Evolutionary conservation across 1,140 invertebrate genomes (phyloP).

Genomic region (Caerostris extrusa): DNA sequence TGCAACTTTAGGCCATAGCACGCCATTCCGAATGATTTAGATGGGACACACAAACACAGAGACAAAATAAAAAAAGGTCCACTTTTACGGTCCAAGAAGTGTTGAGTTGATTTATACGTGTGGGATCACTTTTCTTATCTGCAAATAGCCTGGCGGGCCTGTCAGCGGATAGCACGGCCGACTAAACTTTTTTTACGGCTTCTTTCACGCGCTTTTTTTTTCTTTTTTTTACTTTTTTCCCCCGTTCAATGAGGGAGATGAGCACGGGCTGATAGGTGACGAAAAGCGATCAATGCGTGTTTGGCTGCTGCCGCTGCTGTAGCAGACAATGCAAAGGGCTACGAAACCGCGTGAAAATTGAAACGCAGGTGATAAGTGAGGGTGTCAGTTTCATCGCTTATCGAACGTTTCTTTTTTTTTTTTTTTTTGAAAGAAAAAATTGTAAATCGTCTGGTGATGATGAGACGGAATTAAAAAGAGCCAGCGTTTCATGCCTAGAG

Average conservation of each 20-base stretch:
- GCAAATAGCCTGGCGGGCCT: background rate
- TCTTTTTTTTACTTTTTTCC: background rate
- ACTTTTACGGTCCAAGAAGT: conserved; percentile 7
- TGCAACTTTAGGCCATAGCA: background rate
- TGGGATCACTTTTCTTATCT: conserved; percentile 31
- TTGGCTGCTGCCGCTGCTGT: background rate
- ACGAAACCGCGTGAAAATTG: background rate
- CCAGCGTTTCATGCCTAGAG: background rate
- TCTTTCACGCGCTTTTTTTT: background rate
- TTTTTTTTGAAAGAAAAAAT: background rate
- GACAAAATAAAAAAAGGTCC: background rate
- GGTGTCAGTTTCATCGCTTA: background rate
- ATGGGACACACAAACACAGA: background rate
- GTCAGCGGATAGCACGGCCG: conserved; percentile 1
- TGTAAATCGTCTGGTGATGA: background rate
- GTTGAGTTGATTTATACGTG: conserved; percentile 30
- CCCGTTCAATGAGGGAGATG: background rate
- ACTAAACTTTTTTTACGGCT: conserved; percentile 12
- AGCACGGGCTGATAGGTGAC: background rate
- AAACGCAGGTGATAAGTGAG: conserved; percentile 31
- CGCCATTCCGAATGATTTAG: background rate
- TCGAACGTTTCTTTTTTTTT: background rate
- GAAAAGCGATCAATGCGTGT: background rate
- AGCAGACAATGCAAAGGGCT: background rate
- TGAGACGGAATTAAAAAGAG: background rate